Conservation (phyloP, 2,113 vertebrate species). For the Gallinago media region DNA sequence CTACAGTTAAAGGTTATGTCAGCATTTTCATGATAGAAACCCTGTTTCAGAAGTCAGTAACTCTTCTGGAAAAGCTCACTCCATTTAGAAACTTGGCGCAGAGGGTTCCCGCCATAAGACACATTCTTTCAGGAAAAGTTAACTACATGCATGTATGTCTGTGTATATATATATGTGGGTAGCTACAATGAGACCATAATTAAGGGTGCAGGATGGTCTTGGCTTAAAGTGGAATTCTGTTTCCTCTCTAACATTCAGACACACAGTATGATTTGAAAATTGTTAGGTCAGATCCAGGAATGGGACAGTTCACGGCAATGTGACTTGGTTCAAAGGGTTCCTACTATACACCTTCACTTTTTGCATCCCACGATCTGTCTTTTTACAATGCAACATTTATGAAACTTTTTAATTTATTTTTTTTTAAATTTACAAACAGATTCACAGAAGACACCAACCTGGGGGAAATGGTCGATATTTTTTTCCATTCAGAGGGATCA, state of each 20-base stretch:
- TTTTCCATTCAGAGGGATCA: not conserved
- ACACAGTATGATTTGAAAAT: not conserved
- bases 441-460: accelerated
- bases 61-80: conserved; percentile 66
- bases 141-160: not conserved
- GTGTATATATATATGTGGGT: not conserved
- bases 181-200: not conserved
- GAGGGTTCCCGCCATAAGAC: not conserved
- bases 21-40: conserved; percentile 73
- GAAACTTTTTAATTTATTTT: not conserved
- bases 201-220: not conserved
- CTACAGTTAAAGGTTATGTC: conserved; percentile 67
- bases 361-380: not conserved
- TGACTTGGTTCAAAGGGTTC: not conserved
- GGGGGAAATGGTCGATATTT: not conserved
- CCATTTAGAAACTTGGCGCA: not conserved
- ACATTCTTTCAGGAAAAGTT: not conserved
- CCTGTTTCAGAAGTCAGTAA: conserved; percentile 57
- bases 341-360: not conserved
- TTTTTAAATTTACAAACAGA: too few species aligned
- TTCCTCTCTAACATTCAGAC: not conserved
- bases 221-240: not conserved
- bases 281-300: not conserved
- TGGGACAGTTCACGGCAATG: not conserved
- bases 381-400: not conserved